These are phyloP conservation scores for Dasypogon diadema DNA, from an alignment of 2,888 invertebrate species.

Conservation along the genomic window DNA sequence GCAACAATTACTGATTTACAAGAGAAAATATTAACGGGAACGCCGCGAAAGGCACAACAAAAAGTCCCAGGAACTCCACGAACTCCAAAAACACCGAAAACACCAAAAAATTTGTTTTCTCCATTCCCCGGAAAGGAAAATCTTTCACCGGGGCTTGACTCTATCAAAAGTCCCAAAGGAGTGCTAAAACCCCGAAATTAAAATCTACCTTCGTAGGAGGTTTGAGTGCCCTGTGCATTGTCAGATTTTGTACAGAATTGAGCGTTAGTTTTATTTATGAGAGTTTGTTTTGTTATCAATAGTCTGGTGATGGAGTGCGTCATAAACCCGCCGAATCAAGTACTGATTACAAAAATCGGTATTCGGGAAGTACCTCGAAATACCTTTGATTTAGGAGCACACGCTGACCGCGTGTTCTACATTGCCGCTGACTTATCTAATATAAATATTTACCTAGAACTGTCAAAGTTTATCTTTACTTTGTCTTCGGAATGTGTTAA, in stretches of 20 bases:
- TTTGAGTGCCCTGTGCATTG: background rate
- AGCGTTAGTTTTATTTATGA: background rate
- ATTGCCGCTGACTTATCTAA: constrained; percentile 1
- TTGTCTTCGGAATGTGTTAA: constrained; percentile 14
- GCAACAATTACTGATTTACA: constrained; percentile 55
- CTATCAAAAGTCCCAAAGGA: constrained; percentile 63
- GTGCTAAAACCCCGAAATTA: constrained; percentile 45
- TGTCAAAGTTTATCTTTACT: constrained; percentile 18
- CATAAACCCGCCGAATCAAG: constrained; percentile 13
- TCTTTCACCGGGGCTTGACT: constrained; percentile 63
- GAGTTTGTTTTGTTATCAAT: no score
- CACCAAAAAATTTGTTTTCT: constrained; percentile 64
- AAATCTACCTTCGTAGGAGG: constrained; percentile 1
- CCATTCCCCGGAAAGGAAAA: constrained; percentile 67
- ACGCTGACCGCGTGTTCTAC: constrained; percentile 32
- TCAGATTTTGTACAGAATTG: background rate
- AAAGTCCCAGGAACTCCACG: constrained; percentile 61
- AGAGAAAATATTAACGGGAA: constrained; percentile 51
- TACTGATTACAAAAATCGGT: constrained; percentile 42
- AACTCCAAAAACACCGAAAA: constrained; percentile 61
- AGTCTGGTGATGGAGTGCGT: background rate
- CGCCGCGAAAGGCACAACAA: background rate
- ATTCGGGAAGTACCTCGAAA: constrained; percentile 42
- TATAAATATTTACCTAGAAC: constrained; percentile 19
- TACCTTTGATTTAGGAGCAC: constrained; percentile 24